Evolutionary conservation across 2,888 invertebrate genomes (phyloP), one percentile per base, ranked within the genome.

Genomic region (Cabera pusaria): DNA sequence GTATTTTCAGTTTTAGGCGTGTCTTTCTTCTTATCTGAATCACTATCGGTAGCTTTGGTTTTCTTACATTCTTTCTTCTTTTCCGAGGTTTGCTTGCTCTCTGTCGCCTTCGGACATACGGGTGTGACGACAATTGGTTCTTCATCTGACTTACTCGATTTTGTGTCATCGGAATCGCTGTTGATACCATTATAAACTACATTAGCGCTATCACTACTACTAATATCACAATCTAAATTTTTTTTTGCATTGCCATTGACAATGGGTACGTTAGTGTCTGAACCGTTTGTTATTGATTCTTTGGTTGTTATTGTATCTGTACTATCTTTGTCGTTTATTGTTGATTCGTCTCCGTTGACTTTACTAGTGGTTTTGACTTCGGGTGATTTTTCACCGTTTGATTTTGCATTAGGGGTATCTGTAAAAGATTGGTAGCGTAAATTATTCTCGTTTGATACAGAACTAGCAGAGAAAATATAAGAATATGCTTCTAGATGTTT

Each of bases 161-260:
- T 84, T 40, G 69, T 60, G 49, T 83, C 80, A 56, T 83, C 81
- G 50, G 75, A 71, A 72, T 86, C 79, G 72, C 77, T 80, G 63
- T 67, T 77, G 60, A 77, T 66, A 65, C 88, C 88, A 73, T 88
- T 88, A 82, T 80, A 74, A 74, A 85, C 84, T 87, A 87, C 52
- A 79, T 83, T 87, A 82, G 71, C 64, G 70, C 73, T 83, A 81
- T 77, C 72, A 82, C 72, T 87, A 87, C 78, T 82, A 77, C 83
- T 87, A 88, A 87, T 88, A 88, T 88, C 88, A 87, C 88, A 88
- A 75, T 85, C 82, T 69, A 73, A 74, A 70, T 72, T 65, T 70
- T 76, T 78, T 76, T 78, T 85, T 65, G 77, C 64, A 53, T 80
- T 73, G 65, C 85, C 86, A 59, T 88, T 87, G 52, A 77, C 55